Evolutionary conservation across 2,113 vertebrate genomes (phyloP).

Genomic region (Laterallus jamaicensis): DNA sequence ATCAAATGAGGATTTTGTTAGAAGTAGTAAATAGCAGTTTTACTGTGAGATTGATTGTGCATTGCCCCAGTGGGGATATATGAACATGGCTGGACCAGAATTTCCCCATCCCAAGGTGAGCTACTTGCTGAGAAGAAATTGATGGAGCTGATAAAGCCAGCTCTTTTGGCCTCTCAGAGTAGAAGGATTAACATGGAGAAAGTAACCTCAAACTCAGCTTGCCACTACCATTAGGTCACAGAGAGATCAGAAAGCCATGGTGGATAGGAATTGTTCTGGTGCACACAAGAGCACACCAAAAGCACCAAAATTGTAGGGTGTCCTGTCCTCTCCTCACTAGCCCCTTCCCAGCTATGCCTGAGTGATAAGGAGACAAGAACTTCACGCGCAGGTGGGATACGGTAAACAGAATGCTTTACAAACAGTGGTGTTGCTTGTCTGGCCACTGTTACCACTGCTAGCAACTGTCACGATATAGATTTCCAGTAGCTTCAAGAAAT

Average conservation of each 20-base stretch:
- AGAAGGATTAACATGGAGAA: background rate
- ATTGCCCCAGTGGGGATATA: background rate
- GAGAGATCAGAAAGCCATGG: background rate
- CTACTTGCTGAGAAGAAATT: background rate
- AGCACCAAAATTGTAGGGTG: background rate
- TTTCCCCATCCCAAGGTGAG: background rate
- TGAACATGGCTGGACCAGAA: background rate
- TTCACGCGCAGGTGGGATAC: background rate
- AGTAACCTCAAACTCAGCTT: background rate
- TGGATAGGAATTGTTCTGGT: background rate
- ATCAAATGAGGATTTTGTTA: background rate
- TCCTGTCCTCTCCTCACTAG: background rate
- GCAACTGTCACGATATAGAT: background rate
- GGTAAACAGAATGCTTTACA: background rate
- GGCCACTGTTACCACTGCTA: background rate
- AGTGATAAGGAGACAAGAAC: background rate
- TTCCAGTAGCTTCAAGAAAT: slow-evolving; percentile 13
- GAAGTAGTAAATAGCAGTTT: background rate
- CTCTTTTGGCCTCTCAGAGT: background rate
- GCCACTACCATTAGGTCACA: background rate
- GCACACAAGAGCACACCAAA: too few relatives aligned
- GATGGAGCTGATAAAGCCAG: background rate
- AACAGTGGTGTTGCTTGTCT: background rate
- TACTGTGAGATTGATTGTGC: background rate
- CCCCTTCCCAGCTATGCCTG: background rate